Evolutionary conservation across 1,140 invertebrate species (phyloP), one percentile per base, ranked within the genome.

Genomic region (Drosophila sulfurigaster): DNA sequence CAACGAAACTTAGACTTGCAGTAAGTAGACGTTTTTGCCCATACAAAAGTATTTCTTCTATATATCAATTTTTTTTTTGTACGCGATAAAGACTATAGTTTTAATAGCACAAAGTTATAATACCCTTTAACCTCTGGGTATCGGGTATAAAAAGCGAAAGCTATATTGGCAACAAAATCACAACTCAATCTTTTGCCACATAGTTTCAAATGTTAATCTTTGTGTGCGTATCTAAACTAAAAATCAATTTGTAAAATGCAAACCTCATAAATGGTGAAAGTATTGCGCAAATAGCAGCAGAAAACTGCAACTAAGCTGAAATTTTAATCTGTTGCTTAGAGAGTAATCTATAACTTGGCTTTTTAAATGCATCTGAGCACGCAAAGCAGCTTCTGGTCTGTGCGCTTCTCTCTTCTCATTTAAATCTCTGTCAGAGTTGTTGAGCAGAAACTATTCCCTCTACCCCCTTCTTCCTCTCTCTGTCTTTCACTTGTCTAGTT

Each of bases 321-420:
- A 65, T 65, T 56, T 56, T 56, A 65, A 65, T 46, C 51, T 52
- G 51, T 65, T 56, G 63, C 63, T 65, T 56, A 54, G 51, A 54
- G 51, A 56, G 41, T 65, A 56, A 65, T 56, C 63, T 56, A 25
- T 20, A 56, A 65, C 51, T 32, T 65, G 51, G 25, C 63, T 56
- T 20, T 25, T 65, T 65, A 32, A 56, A 56, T 45, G 63, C 51
- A 41, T 28, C 35, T 41, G 10, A n/a, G 45, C 60, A 64, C 48
- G 60, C 60, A 64, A 28, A 52, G 60, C 48, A 52, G 48, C 60
- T 52, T 16, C 15, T 13, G 56, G n/a, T 1, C 51, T 74, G 51
- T 4, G 20, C 4, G 20, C 20, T 25, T 25, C 3, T 25, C 20
- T 4, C 54, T 46, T 32, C 56, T 59, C 48, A 69, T 56, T 69